A percentile compares a stretch with the other conserved stretches of the same genome.
Evolutionary conservation across 2,797 vertebrate species (phyloP).

Genomic region (Acestrorhynchus altus): DNA sequence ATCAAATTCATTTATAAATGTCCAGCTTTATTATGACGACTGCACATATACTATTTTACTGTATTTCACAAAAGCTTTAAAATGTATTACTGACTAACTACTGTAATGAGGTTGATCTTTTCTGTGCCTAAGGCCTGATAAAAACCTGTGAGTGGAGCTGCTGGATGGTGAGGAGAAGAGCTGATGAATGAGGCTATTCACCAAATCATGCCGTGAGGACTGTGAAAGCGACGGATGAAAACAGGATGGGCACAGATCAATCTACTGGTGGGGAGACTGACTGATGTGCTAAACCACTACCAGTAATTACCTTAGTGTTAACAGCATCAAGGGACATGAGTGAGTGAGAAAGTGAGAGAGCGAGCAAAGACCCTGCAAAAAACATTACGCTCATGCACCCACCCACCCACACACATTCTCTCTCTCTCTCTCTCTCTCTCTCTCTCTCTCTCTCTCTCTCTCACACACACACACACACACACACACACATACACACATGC

Average conservation of each 20-base stretch:
- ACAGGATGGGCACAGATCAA: conserved; percentile 63
- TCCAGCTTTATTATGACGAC: too few relatives aligned
- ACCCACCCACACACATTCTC: not conserved
- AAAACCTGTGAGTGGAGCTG: not conserved
- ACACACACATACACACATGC: conserved; percentile 1
- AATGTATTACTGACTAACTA: not conserved
- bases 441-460: not conserved
- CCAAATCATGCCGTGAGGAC: conserved; percentile 72
- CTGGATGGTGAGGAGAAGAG: conserved; percentile 46
- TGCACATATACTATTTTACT: too few relatives aligned
- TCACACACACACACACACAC: not conserved
- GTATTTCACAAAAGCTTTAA: not conserved
- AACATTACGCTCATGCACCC: conserved; percentile 19
- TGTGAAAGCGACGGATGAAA: conserved; percentile 68
- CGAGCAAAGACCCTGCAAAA: conserved; percentile 18
- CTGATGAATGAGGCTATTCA: conserved; percentile 75
- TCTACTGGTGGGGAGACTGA: conserved; percentile 64
- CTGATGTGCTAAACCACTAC: conserved; percentile 69
- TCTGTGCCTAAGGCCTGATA: not conserved
- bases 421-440: not conserved
- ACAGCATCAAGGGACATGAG: conserved; percentile 45
- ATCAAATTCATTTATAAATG: too few relatives aligned
- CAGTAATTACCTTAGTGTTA: conserved; percentile 77
- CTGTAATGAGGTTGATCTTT: not conserved
- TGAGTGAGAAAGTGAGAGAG: not conserved